Evolutionary conservation across 2,888 invertebrate genomes (phyloP).

Genomic region (Exocentrus adspersus): DNA sequence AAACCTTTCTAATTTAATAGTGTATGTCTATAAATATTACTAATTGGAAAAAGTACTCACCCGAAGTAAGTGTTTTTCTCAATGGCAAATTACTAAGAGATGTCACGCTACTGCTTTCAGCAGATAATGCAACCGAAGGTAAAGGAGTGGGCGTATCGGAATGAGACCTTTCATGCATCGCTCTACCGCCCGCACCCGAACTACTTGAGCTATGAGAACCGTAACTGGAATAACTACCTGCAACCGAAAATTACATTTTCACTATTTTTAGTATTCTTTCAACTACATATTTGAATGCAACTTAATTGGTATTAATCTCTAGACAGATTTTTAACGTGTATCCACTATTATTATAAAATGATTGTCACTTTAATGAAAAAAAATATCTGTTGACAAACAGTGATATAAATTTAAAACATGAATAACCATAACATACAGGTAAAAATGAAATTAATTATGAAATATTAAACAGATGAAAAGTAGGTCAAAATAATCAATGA

Average conservation of each 20-base stretch:
- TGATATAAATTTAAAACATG: background rate
- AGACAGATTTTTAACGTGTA: constrained; percentile 6
- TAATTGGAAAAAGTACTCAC: constrained; percentile 62
- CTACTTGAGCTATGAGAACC: constrained; percentile 66
- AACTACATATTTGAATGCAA: too few relatives aligned
- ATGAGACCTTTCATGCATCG: constrained; percentile 89
- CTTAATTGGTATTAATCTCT: too few relatives aligned
- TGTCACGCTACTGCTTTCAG: constrained; percentile 95
- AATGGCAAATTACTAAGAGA: constrained; percentile 90
- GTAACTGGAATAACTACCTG: constrained; percentile 67
- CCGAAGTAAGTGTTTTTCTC: constrained; percentile 81
- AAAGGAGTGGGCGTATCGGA: constrained; percentile 88
- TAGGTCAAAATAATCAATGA: background rate
- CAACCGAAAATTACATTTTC: constrained; percentile 26
- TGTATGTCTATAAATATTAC: too few relatives aligned
- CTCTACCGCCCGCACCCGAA: constrained; percentile 65
- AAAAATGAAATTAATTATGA: background rate
- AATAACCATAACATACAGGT: background rate
- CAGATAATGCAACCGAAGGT: constrained; percentile 88
- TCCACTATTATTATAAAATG: constrained; percentile 25
- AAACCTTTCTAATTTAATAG: too few relatives aligned
- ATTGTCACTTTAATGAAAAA: too few relatives aligned
- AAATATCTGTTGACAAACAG: too few relatives aligned
- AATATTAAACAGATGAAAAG: background rate
- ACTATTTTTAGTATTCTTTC: constrained; percentile 11